A percentile compares a stretch with the other conserved stretches of the same genome.
Evolutionary conservation across 2,113 vertebrate species (phyloP).

Genomic region (Equus quagga): DNA sequence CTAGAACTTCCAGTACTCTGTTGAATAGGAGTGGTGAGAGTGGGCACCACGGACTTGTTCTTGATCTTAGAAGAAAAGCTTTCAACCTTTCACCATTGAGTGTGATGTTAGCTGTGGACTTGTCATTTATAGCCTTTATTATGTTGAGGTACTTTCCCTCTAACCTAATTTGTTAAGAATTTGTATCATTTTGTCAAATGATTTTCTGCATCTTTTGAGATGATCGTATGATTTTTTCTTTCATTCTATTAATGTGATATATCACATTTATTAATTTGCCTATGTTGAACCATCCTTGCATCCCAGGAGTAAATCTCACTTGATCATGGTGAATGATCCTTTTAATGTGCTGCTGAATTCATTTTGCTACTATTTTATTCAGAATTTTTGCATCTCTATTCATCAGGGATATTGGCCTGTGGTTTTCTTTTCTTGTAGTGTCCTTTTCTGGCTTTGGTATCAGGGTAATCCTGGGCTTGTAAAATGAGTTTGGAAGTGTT

Average conservation of each 20-base stretch:
- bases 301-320: neutral
- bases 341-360: neutral
- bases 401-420: neutral
- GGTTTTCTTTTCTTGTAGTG: neutral
- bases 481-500: neutral
- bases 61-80: neutral
- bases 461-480: neutral
- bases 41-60: neutral
- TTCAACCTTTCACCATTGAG: neutral
- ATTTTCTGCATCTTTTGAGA: neutral
- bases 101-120: neutral
- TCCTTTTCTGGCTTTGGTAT: neutral
- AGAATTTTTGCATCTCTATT: neutral
- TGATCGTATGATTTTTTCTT: neutral
- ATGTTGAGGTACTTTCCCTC: neutral
- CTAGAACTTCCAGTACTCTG: neutral
- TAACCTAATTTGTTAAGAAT: neutral
- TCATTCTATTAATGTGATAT: neutral
- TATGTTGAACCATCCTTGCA: neutral
- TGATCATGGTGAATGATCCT: neutral
- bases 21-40: neutral
- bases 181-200: neutral
- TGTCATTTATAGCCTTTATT: neutral
- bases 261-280: neutral
- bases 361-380: neutral